phyloP scores from a whole-genome alignment of 2,888 invertebrate species.

The Leucoptera coffeella region DNA sequence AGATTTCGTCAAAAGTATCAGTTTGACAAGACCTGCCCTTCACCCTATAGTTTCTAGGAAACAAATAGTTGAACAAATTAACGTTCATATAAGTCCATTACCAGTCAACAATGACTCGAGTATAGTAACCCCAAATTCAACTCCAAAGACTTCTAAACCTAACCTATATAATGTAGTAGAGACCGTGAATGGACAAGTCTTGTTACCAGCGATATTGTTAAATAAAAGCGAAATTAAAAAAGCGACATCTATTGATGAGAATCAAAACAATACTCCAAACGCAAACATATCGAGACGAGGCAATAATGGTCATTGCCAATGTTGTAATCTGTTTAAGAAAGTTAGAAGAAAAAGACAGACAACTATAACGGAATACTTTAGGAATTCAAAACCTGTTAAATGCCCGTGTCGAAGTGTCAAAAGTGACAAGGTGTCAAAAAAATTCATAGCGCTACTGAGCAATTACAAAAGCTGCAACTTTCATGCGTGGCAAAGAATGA shows the following conservation, averaged over 20 bases:
- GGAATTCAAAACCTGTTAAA: constrained; percentile 3
- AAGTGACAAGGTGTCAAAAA: constrained; percentile 20
- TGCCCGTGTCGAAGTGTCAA: constrained; percentile 20
- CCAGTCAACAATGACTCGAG: neutral
- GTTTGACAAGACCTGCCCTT: constrained; percentile 7
- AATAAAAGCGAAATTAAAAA: neutral
- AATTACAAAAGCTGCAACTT: constrained; percentile 5
- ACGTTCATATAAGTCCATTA: constrained; percentile 7
- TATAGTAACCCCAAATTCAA: neutral
- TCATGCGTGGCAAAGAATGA: no score
- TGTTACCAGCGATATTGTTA: constrained; percentile 14
- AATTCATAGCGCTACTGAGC: constrained; percentile 18
- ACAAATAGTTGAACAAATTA: constrained; percentile 8
- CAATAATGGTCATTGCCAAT: constrained; percentile 17
- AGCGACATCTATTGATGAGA: constrained; percentile 5
- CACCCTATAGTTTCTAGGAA: no score
- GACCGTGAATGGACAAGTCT: constrained; percentile 14
- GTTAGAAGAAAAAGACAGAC: constrained; percentile 18
- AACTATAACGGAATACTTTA: constrained; percentile 25
- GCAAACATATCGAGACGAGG: constrained; percentile 3
- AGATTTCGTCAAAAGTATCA: constrained; percentile 15
- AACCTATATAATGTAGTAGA: constrained; percentile 13
- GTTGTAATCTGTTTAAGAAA: constrained; percentile 20
- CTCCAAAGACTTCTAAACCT: neutral
- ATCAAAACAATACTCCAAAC: constrained; percentile 1